Evolutionary conservation across 2,888 invertebrate genomes (phyloP), one percentile per base, ranked within the genome.

Genomic region (Pterostichus madidus): DNA sequence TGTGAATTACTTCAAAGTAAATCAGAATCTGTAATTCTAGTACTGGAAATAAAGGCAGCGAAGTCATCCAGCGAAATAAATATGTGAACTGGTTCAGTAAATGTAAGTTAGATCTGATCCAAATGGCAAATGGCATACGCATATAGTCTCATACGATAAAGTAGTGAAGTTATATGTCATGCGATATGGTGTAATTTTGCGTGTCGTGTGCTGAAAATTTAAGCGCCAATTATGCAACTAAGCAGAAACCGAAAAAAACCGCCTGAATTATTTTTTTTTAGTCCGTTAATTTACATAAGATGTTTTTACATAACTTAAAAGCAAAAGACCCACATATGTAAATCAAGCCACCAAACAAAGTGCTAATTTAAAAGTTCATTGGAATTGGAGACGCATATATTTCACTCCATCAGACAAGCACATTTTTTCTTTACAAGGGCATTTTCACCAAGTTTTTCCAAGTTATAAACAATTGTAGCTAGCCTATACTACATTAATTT

Each of bases 271-370:
- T 75, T 75, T 75, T 75, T n/a, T 68, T 75, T 75, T 52, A 75
- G 75, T 75, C 75, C 75, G 49, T 75, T 52, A 75, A 75, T 75
- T 75, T 75, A 75, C 75, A 75, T 75, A 75, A 75, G 75, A 75
- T 75, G 75, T 75, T 75, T 75, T 75, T 75, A 52, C 75, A 75
- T 75, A 52, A 75, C 49, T 75, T 75, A 44, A 75, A 75, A 52
- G 52, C 52, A 52, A 75, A 52, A 75, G 75, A 75, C 75, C 75
- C 75, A 31, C 49, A 52, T 75, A 75, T 75, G 75, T 31, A 75
- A 75, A 75, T 75, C 6, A 46, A 46, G 11, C 39, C 13, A 52
- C 17, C 75, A 75, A 75, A 75, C 52, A 75, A 75, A 75, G 75
- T 75, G 75, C 52, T 52, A 75, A 75, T 75, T 75, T 75, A 52